phyloP scores from a whole-genome alignment of 2,888 invertebrate genomes.

The Limenitis camilla region DNA sequence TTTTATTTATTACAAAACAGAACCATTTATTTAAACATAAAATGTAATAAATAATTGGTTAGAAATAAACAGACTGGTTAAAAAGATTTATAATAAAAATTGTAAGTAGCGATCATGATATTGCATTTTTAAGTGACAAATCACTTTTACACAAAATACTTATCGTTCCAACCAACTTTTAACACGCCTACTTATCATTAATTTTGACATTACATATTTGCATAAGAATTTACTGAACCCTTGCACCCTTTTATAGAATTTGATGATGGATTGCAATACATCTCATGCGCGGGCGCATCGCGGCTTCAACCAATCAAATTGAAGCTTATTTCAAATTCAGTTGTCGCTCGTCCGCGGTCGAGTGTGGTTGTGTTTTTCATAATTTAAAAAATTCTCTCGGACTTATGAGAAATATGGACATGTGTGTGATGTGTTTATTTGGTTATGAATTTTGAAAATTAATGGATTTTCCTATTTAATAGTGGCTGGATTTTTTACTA shows the following conservation, averaged over 20 bases:
- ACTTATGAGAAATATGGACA: conserved; percentile 40
- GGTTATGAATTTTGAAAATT: conserved; percentile 40
- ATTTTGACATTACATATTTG: conserved; percentile 18
- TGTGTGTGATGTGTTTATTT: conserved; percentile 56
- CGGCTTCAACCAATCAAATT: conserved; percentile 33
- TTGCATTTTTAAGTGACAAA: no score
- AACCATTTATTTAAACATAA: no score
- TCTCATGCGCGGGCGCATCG: conserved; percentile 25
- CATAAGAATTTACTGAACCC: conserved; percentile 18
- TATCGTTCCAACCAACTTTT: background rate
- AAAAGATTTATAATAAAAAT: no score
- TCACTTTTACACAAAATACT: background rate
- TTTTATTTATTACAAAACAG: no score
- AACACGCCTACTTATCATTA: conserved; percentile 16
- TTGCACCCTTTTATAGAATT: conserved; percentile 15
- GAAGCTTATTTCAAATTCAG: conserved; percentile 37
- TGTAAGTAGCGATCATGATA: no score
- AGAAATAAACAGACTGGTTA: no score
- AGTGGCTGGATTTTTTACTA: conserved; percentile 61
- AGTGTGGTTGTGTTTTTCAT: conserved; percentile 36
- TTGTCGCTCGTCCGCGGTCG: conserved; percentile 41
- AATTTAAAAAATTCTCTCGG: conserved; percentile 2
- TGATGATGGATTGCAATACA: conserved; percentile 14
- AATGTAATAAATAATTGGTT: no score
- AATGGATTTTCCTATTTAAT: conserved; percentile 41